phyloP scores from a whole-genome alignment of 1,140 invertebrate species.

The Neuroterus valhalla region DNA sequence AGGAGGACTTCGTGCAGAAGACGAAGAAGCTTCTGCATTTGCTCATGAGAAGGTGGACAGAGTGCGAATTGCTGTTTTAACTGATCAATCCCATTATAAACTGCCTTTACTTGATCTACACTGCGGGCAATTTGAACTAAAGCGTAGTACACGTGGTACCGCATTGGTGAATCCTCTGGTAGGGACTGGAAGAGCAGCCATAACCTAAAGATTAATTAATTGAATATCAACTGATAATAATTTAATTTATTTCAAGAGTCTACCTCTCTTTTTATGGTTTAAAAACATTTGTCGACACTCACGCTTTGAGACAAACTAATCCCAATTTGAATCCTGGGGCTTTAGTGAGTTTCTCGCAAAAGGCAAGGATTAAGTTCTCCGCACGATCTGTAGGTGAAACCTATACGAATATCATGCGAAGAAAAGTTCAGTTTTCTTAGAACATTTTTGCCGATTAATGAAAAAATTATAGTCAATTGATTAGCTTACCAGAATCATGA shows the following conservation, averaged over 20 bases:
- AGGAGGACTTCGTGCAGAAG: conserved; percentile 91
- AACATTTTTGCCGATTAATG: conserved; percentile 20
- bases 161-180: conserved; percentile 86
- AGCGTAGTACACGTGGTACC: conserved; percentile 95
- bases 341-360: conserved; percentile 96
- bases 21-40: conserved; percentile 94
- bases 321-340: conserved; percentile 89
- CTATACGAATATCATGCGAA: conserved; percentile 70
- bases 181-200: conserved; percentile 94
- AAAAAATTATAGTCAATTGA: conserved; percentile 25
- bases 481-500: conserved; percentile 88
- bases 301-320: conserved; percentile 89
- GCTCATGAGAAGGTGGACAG: conserved; percentile 91
- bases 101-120: conserved; percentile 87
- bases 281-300: conserved; percentile 71
- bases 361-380: conserved; percentile 92
- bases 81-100: conserved; percentile 87
- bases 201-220: conserved; percentile 74
- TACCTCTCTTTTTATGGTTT: no score
- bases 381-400: conserved; percentile 87
- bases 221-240: neutral
- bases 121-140: conserved; percentile 91
- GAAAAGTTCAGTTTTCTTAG: neutral
- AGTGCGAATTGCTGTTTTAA: conserved; percentile 89
- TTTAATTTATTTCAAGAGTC: no score